Evolutionary conservation across 2,113 vertebrate species (phyloP), one percentile per base, ranked within the genome.

Genomic region (Bagarius yarrelli): DNA sequence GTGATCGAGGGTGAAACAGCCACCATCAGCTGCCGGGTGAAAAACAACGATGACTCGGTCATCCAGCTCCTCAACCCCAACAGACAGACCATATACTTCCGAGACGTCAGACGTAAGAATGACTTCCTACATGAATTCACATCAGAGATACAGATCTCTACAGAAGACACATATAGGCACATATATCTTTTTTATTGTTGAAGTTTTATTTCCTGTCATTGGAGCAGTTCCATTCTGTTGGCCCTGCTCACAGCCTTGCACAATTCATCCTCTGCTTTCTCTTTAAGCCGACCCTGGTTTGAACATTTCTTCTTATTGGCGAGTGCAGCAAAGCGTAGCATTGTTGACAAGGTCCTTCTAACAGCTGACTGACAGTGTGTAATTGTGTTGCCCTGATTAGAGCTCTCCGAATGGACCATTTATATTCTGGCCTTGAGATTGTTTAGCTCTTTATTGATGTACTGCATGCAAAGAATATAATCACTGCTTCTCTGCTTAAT

Each of bases 51-150:
- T 0, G 97, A 98, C 93, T 99, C 97, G 0, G 97, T 99, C 84
- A 98, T 99, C 86, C 97, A 99, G 85, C 95, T 99, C n/a, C 95
- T 99, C 88, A 99, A 99, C 89, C 97, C 97, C 90, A 98, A 98
- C 94, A 93, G 97, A 89, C 93, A 94, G 90, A 99, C 97, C 1
- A 99, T 99, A 88, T 99, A 97, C 84, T 94, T 94, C 90, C 89
- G 88, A 87, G 92, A 99, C 83, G 94, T 98, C 92, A 94, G 97
- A 86, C 97, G 97, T 99, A 91, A 97, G 96, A 97, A 18, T 76
- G 27, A 1, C 83, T 0, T 93, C 94, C 90, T 95, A 92, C 0
- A 93, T 95, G 85, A 94, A 94, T 79, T 94, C 94, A 71, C 92
- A 94, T 30, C n/a, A 32, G 5, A 0, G 16, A 1, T 13, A 32